phyloP scores from a whole-genome alignment of 2,888 invertebrate genomes.

The Hypolimnas misippus region DNA sequence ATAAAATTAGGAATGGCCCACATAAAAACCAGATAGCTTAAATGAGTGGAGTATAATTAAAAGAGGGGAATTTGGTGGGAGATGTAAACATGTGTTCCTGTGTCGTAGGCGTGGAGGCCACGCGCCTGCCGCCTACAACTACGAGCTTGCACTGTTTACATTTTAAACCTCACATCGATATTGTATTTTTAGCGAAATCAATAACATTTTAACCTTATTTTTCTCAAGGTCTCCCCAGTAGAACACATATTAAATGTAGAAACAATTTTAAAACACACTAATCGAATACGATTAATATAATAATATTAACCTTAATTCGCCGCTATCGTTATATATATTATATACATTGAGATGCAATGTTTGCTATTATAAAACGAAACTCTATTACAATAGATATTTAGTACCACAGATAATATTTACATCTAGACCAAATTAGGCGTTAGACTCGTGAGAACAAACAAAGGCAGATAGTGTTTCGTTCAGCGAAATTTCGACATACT shows the following conservation, averaged over 20 bases:
- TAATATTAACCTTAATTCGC: neutral
- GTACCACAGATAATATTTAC: neutral
- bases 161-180: slow-evolving; percentile 54
- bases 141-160: slow-evolving; percentile 40
- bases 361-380: no score
- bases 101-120: slow-evolving; percentile 71
- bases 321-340: neutral
- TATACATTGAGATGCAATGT: no score
- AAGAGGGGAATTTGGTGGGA: slow-evolving; percentile 57
- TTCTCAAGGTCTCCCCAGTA: slow-evolving; percentile 5
- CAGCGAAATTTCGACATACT: slow-evolving; percentile 34
- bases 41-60: slow-evolving; percentile 49
- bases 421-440: slow-evolving; percentile 27
- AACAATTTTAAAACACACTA: neutral
- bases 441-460: slow-evolving; percentile 41
- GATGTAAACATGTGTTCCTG: slow-evolving; percentile 75
- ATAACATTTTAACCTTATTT: slow-evolving; percentile 13
- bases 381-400: neutral
- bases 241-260: neutral
- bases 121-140: slow-evolving; percentile 56
- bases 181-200: slow-evolving; percentile 59
- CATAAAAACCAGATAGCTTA: slow-evolving; percentile 22
- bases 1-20: neutral
- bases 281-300: no score
- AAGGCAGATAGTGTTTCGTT: slow-evolving; percentile 34